These are phyloP conservation scores for Platysteira castanea DNA, from an alignment of 2,113 vertebrate species.

Conservation along the genomic window DNA sequence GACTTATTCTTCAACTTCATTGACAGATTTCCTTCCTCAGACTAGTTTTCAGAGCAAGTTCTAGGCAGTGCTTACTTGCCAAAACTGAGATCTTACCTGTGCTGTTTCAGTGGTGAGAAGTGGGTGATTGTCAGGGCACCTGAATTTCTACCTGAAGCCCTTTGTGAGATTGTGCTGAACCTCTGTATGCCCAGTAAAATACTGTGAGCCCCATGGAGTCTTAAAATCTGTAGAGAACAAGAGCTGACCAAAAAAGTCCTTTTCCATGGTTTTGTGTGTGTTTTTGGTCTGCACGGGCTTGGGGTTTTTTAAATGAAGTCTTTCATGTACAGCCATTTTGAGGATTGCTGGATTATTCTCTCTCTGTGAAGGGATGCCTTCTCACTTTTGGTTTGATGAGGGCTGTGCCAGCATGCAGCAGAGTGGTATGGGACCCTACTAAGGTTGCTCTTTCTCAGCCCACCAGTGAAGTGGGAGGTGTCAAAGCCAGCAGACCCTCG, in stretches of 20 bases:
- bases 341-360: not conserved
- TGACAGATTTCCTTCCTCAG: not conserved
- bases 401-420: not conserved
- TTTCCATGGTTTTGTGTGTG: not conserved
- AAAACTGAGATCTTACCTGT: not conserved
- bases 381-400: not conserved
- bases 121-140: not conserved
- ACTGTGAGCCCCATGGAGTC: not conserved
- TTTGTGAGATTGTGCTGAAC: not conserved
- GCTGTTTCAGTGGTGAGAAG: fast-evolving
- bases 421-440: fast-evolving
- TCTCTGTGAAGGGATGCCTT: not conserved
- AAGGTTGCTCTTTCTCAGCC: not conserved
- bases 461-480: not conserved
- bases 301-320: not conserved
- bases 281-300: not conserved
- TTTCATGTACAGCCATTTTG: not conserved
- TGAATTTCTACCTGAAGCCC: not conserved
- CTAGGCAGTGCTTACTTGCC: not conserved
- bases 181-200: not conserved
- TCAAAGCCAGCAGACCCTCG: not conserved
- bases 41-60: not conserved
- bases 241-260: not conserved
- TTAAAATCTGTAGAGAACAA: not conserved
- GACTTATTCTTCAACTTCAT: not conserved